Conservation (phyloP, 1,140 invertebrate genomes). For the Aphaenogaster rudis region DNA sequence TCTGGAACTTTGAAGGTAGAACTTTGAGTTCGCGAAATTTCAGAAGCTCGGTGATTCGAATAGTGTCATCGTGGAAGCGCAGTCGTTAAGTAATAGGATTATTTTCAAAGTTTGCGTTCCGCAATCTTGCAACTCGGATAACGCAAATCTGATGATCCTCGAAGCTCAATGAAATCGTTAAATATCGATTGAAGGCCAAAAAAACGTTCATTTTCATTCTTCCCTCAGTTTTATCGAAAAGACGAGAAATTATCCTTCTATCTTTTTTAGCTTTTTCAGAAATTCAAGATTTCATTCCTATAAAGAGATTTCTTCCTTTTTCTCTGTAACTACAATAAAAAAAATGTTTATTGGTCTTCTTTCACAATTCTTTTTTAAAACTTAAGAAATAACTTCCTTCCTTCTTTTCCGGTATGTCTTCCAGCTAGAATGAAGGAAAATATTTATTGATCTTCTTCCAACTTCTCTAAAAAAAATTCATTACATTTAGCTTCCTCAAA, state of each 20-base stretch:
- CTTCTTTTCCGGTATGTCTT: not conserved
- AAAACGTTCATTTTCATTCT: not conserved
- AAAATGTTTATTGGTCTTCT: constrained; percentile 8
- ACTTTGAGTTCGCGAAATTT: constrained; percentile 20
- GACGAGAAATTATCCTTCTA: not conserved
- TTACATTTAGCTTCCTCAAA: constrained; percentile 6
- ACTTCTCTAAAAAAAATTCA: not conserved
- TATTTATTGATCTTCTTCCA: constrained; percentile 14
- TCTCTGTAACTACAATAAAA: not conserved
- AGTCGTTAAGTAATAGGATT: constrained; percentile 4
- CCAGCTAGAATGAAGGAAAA: not conserved
- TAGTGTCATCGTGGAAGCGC: constrained; percentile 31
- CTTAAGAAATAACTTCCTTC: not conserved
- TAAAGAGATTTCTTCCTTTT: not conserved
- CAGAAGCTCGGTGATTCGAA: constrained; percentile 24
- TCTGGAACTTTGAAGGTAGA: not conserved
- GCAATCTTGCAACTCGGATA: not conserved
- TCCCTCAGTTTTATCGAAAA: not conserved
- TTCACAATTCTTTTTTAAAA: not conserved
- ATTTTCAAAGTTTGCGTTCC: constrained; percentile 6
- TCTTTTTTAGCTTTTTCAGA: not conserved
- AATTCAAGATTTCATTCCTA: not conserved
- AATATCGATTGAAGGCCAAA: constrained; percentile 3
- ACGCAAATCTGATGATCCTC: not conserved
- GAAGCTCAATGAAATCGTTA: constrained; percentile 12